These are phyloP conservation scores for Epicampocera succincta DNA, from an alignment of 2,888 invertebrate genomes.

Conservation along the genomic window DNA sequence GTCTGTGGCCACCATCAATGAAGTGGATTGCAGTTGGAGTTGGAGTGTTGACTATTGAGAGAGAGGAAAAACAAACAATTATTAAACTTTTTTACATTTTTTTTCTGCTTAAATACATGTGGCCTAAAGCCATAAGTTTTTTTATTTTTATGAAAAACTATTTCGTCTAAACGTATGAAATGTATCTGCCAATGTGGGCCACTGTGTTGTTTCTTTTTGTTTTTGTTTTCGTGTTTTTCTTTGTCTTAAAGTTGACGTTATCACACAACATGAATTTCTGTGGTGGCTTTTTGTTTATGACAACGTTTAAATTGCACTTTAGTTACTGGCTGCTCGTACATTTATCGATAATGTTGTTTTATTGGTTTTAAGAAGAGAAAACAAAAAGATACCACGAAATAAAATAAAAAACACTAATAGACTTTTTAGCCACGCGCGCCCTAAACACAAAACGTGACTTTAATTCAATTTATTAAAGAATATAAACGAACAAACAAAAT, in stretches of 20 bases:
- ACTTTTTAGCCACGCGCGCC: constrained; percentile 67
- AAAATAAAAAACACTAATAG: constrained; percentile 24
- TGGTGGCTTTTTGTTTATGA: constrained; percentile 37
- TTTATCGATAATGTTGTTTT: constrained; percentile 44
- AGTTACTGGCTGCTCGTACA: constrained; percentile 25
- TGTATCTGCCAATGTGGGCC: constrained; percentile 59
- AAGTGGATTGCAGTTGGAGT: neutral
- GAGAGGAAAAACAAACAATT: constrained; percentile 48
- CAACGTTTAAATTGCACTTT: constrained; percentile 53
- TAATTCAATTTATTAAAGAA: constrained; percentile 53
- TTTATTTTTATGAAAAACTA: constrained; percentile 23
- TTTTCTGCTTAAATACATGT: constrained; percentile 31
- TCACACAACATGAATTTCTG: constrained; percentile 44
- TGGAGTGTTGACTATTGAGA: constrained; percentile 52
- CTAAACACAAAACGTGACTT: constrained; percentile 71
- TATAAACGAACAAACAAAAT: constrained; percentile 3
- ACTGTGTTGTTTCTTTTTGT: constrained; percentile 43
- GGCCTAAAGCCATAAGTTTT: constrained; percentile 38
- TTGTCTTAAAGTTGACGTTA: constrained; percentile 2
- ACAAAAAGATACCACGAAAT: neutral
- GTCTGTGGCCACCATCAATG: constrained; percentile 34
- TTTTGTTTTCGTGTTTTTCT: neutral
- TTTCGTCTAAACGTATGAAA: constrained; percentile 17
- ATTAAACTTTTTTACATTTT: constrained; percentile 43
- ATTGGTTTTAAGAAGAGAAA: constrained; percentile 37